Conservation (phyloP, 2,113 vertebrate species). For the Camelus bactrianus region DNA sequence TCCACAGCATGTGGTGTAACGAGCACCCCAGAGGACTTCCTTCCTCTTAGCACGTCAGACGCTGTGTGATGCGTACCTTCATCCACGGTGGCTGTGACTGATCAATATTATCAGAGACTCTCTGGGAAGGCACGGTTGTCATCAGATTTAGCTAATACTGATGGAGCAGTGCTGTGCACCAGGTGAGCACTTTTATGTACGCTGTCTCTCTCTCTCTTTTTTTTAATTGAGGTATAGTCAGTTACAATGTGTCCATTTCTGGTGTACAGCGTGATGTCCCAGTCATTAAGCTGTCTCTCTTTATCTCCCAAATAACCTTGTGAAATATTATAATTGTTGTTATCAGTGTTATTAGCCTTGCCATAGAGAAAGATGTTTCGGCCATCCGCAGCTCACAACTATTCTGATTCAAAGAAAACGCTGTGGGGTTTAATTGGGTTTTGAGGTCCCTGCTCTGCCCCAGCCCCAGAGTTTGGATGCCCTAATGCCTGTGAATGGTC, state of each 20-base stretch:
- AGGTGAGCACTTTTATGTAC: not conserved
- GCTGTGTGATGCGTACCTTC: fast-evolving
- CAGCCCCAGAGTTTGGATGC: no score
- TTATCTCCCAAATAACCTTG: not conserved
- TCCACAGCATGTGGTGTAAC: fast-evolving
- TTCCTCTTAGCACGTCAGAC: not conserved
- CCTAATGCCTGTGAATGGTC: no score
- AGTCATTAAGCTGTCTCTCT: not conserved
- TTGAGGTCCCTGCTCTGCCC: not conserved
- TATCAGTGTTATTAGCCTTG: not conserved
- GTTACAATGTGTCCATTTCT: no score
- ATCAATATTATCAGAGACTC: no score
- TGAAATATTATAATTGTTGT: fast-evolving
- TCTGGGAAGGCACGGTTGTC: not conserved
- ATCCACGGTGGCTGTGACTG: not conserved
- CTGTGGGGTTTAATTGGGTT: not conserved
- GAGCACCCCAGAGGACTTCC: not conserved
- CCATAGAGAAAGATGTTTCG: not conserved
- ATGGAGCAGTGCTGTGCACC: not conserved
- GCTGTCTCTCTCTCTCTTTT: not conserved
- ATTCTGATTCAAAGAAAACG: not conserved
- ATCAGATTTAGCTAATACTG: not conserved
- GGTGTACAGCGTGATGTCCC: no score
- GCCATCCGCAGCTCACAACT: fast-evolving
- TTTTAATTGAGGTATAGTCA: no score